Percentiles rank a stretch among this genome's conserved stretches.
These are phyloP conservation scores for Hippopotamyrus pictus DNA, from an alignment of 2,797 vertebrate species.

Conservation along the genomic window DNA sequence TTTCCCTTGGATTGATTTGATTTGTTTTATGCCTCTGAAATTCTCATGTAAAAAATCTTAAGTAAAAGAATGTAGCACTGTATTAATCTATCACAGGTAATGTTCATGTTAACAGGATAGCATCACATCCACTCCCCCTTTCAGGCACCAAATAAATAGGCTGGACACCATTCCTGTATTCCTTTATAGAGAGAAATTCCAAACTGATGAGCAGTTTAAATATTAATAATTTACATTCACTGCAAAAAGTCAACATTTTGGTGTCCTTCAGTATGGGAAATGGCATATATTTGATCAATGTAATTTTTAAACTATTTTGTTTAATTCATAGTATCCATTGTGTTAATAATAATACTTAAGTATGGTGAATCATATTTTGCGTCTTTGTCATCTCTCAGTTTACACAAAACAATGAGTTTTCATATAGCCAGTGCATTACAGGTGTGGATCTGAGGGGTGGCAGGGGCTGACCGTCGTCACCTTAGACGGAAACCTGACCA, in stretches of 20 bases:
- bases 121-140: background rate
- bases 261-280: background rate
- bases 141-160: background rate
- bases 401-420: background rate
- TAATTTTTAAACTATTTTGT: background rate
- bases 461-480: background rate
- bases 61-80: background rate
- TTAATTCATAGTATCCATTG: background rate
- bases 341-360: background rate
- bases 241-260: background rate
- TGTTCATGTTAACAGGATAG: background rate
- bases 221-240: background rate
- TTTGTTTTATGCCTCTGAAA: background rate
- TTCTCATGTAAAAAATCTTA: background rate
- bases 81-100: background rate
- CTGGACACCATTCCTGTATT: background rate
- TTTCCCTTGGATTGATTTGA: background rate
- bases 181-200: background rate
- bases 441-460: background rate
- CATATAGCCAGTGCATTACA: background rate
- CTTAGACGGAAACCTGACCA: background rate
- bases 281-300: background rate
- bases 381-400: background rate
- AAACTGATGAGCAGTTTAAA: background rate
- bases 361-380: background rate